Base-by-base conservation (phyloP, 2,113 vertebrate species). In the Entosphenus tridentatus region DNA sequence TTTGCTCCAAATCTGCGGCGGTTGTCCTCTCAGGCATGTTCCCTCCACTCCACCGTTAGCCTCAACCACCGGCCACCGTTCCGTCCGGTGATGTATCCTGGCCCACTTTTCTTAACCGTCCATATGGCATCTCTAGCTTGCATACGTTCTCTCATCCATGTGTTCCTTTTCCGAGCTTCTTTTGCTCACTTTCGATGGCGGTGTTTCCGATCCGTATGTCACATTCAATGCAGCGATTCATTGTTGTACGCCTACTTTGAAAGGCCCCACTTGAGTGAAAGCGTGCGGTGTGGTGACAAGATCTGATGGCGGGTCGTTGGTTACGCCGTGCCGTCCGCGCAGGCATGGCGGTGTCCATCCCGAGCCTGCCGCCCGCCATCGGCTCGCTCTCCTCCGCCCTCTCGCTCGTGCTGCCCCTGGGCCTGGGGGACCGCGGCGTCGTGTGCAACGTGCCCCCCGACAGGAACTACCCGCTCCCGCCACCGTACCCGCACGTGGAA, bases 321-420 rank as follows among this genome's bases (percentile, higher is more conserved):
- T 67, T 11, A 57, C 6, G 9, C 54, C 57, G 56, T 69, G 11
- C 14, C 54, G 12, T 69, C 75, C 72, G 73, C 73, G 56, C 77
- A 96, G 93, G 93, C 56, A 84, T 98, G 77, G 87, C 93, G 8
- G 91, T 98, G 75, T 86, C 93, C 21, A 98, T 98, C 77, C 93
- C 92, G 69, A 98, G 89, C 74, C 76, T 98, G 72, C 89, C 86
- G 21, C 86, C 92, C 18, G 90, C 90, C 67, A 78, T 96, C 56
- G 89, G 87, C 70, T 90, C 89, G 57, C 84, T 98, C 70, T 90
- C 93, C 14, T 97, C 93, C 18, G 92, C 89, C 70, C 78, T 98
- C 18, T 98, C 93, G 56, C 82, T 98, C 73, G 96, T 98, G 93
- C 84, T 98, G 75, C 93, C 93, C 62, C 95, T 98, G 92, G 89